Base-by-base conservation (phyloP, 2,888 invertebrate genomes). In the Gari tellinella region DNA sequence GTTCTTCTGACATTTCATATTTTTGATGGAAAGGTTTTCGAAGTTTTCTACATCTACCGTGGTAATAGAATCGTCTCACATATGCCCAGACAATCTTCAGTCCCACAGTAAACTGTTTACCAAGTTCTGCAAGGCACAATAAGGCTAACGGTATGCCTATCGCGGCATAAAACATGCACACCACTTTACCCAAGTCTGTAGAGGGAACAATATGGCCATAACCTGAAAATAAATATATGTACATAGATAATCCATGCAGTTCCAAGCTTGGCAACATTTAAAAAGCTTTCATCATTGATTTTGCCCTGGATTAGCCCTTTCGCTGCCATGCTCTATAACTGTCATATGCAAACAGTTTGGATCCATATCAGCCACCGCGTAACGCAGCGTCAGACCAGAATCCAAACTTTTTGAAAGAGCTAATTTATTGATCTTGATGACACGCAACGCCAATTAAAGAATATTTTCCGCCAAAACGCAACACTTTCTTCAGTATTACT, bases 171-270 rank as follows among this genome's bases (percentile, higher is more conserved):
- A 97, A 93, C 80, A 99, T 97, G 0, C 98, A 98, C 53, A 97
- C 94, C 0, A 96, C 95, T 76, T 96, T 94, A 10, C 99, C 99
- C 14, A 95, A 94, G 19, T 86, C 94, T 14, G 99, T 99, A 83
- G 95, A 95, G 0, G 99, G 99, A 53, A 96, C 95, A 86, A 99
- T 96, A 92, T 99, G 97, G 72, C 99, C 99, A 93, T 99, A 99
- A 88, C 99, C 99, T 99, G 93, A 12, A 82, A 82, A 10, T 46
- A 41, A 58, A 62, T 48, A 55, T 2, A 12, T 8, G 21, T 8
- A 41, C n/a, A 52, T 26, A 26, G 7, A 4, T 15, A 38, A n/a
- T 25, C n/a, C 31, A n/a, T 62, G n/a, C n/a, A n/a, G n/a, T n/a
- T n/a, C n/a, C n/a, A n/a, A n/a, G n/a, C n/a, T n/a, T n/a, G n/a